These are phyloP conservation scores for Apodemus sylvaticus DNA, from an alignment of 2,113 vertebrate species.

Conservation along the genomic window DNA sequence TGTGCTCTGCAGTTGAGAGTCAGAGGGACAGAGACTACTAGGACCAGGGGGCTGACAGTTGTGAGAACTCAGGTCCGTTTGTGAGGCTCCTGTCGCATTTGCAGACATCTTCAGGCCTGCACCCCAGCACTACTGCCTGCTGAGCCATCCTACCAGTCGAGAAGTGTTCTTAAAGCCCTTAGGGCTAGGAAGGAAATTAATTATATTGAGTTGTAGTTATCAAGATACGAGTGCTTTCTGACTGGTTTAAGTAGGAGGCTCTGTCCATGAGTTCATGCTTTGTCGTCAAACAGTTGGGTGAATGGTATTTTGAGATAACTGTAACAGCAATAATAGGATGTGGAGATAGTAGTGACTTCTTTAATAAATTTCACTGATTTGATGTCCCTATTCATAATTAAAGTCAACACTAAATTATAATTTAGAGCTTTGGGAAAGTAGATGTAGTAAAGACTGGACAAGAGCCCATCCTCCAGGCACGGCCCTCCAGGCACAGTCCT, in stretches of 20 bases:
- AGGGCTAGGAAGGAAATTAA: background rate
- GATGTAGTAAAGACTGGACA: background rate
- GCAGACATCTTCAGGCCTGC: background rate
- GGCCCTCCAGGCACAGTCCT: too few relatives aligned
- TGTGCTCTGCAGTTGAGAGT: background rate
- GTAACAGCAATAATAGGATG: background rate
- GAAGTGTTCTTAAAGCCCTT: background rate
- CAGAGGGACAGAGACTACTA: constrained; percentile 2
- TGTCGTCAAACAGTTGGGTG: background rate
- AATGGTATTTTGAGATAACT: background rate
- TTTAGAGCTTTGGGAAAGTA: background rate
- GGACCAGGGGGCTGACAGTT: background rate
- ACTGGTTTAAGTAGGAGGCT: background rate
- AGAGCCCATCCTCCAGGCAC: background rate
- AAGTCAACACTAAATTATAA: background rate
- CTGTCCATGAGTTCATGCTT: background rate
- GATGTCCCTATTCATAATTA: background rate
- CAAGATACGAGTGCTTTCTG: background rate
- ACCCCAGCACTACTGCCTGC: background rate
- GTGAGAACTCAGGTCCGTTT: background rate
- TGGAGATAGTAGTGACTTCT: background rate
- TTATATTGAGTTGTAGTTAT: background rate
- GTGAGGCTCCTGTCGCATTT: background rate
- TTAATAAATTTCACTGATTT: background rate
- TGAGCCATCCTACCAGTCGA: background rate